Percentiles rank a stretch among this genome's conserved stretches.
phyloP scores from a whole-genome alignment of 2,797 vertebrate genomes.

The Naso thynnoides region DNA sequence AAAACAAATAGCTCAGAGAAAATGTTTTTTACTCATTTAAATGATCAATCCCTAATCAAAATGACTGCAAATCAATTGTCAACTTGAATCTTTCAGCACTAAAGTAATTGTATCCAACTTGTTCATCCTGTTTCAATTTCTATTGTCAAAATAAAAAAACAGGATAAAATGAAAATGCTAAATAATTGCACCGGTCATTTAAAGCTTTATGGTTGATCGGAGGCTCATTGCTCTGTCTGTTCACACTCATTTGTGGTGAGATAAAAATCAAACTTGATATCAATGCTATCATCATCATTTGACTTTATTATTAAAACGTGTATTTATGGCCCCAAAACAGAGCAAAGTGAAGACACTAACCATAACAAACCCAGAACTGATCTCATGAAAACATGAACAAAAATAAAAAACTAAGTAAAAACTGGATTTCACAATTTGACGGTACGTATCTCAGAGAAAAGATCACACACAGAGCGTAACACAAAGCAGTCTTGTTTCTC shows the following conservation, averaged over 20 bases:
- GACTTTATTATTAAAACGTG: conserved; percentile 70
- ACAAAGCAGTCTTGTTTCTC: not conserved
- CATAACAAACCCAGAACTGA: conserved; percentile 26
- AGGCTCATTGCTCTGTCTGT: not conserved
- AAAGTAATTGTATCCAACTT: not conserved
- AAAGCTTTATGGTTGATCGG: not conserved
- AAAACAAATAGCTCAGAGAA: too few relatives aligned
- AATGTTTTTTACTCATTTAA: not conserved
- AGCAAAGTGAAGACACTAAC: conserved; percentile 19
- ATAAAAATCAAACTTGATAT: not conserved
- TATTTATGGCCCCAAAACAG: conserved; percentile 23
- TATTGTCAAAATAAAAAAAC: not conserved
- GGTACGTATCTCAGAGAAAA: not conserved
- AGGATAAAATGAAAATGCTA: not conserved
- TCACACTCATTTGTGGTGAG: too few relatives aligned
- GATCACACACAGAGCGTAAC: not conserved
- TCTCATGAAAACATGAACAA: conserved; percentile 16
- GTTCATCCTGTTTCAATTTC: too few relatives aligned
- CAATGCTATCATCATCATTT: conserved; percentile 22
- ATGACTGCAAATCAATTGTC: not conserved
- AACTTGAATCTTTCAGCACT: not conserved
- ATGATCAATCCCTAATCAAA: not conserved
- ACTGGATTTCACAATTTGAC: conserved; percentile 4
- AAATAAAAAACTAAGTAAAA: conserved; percentile 35
- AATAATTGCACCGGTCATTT: not conserved